Evolutionary conservation across 2,113 vertebrate species (phyloP).

Genomic region (Passer montanus): DNA sequence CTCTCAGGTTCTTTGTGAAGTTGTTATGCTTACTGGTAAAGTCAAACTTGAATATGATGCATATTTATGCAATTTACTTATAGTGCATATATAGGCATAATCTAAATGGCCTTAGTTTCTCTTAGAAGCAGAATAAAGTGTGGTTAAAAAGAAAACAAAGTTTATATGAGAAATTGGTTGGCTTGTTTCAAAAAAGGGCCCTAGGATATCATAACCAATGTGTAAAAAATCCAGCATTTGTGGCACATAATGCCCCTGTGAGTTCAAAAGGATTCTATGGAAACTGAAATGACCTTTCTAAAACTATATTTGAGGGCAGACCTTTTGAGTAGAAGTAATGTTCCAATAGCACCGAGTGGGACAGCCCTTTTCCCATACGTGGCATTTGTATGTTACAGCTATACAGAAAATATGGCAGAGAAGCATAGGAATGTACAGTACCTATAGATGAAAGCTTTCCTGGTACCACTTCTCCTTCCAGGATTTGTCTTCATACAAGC

Average conservation of each 20-base stretch:
- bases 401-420: background rate
- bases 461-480: background rate
- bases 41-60: background rate
- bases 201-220: background rate
- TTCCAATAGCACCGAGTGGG: background rate
- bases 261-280: background rate
- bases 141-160: background rate
- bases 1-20: background rate
- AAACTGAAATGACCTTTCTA: slow-evolving; percentile 15
- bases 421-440: background rate
- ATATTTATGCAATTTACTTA: background rate
- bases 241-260: background rate
- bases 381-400: background rate
- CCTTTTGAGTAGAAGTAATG: background rate
- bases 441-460: background rate
- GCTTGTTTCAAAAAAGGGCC: background rate
- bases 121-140: background rate
- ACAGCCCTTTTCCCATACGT: background rate
- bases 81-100: background rate
- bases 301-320: background rate
- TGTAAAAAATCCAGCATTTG: background rate
- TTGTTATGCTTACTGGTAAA: background rate
- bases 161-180: background rate
- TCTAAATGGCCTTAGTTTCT: background rate
- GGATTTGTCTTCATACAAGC: background rate